Base-by-base conservation (phyloP, 2,888 invertebrate genomes). In the Pseudococcus jackbeardsleyi region DNA sequence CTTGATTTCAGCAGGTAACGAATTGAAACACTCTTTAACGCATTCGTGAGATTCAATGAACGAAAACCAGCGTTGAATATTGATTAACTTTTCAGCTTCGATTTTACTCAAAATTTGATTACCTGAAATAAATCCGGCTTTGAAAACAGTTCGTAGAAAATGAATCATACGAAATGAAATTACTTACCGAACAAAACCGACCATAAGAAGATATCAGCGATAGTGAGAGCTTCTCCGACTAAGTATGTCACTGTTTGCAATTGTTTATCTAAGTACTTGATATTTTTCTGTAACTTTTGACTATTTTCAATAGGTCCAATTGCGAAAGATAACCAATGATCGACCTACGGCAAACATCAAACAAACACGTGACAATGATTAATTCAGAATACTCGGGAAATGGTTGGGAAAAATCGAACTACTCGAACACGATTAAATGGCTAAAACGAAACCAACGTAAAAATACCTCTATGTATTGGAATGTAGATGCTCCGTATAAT, bases 311-410 rank as follows among this genome's bases (percentile, higher is more conserved):
- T 33, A 46, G 84, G 54, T 22, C 85, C 88, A 6, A 88, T 88
- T 12, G 72, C 85, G 26, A 88, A 88, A 6, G 88, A 85, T 54
- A 88, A 48, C 88, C 88, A 88, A 85, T 88, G 88, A 85, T 88
- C 88, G n/a, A 88, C 88, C 88, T 88, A 68, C 48, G 39, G 19
- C 64, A 72, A 68, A 79, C 84, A 39, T 84, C 19, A 84, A 84
- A 84, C 26, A 50, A 84, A 84, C 46, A 84, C n/a, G 33, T 72
- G 26, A 72, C 72, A 17, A 64, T 64, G 64, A 64, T 64, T 72
- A 72, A 26, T 72, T 17, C 72, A 64, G 19, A 19, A 64, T 22
- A 19, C 12, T 64, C 1, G 22, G 64, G 22, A 64, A 22, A 64
- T 1, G 33, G 33, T 9, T 33, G 33, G 9, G 17, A 33, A 72